Base-by-base conservation (phyloP, 1,140 invertebrate species). In the Ceratina calcarata region DNA sequence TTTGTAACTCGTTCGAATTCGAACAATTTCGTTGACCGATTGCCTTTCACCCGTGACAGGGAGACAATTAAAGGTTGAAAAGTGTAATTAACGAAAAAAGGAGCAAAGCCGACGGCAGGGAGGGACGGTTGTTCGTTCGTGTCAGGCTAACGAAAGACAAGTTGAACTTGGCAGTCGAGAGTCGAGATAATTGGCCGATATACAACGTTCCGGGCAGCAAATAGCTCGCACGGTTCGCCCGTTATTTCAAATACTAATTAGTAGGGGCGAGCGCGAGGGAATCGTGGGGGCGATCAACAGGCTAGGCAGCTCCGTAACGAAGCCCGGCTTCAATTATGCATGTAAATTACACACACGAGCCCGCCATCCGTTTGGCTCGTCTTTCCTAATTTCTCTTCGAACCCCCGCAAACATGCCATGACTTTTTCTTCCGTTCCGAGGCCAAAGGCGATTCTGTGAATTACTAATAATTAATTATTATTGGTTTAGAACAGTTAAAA, bases 231-330 rank as follows among this genome's bases (percentile, higher is more conserved):
- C 45, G 45, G 51, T 45, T 27, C 60, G 53, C 58, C 68, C 45
- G 62, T 61, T 69, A 73, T 82, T 82, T 79, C 69, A 73, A 84
- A 72, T 80, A 83, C 81, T 76, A 76, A 84, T 83, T 83, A 82
- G 81, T 32, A 64, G 58, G 58, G 70, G 58, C 69, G 60, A 70
- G 76, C 55, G 66, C 61, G 72, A 80, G 72, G 49, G 81, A 85
- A 83, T 77, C 64, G 77, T 64, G 45, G 64, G 37, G 58, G 70
- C 73, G 68, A 85, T 85, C 83, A 83, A 85, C 81, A 76, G 77
- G 81, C 75, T 66, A 55, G 71, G 73, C 61, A 67, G 79, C 51
- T 76, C 80, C 67, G 83, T 83, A 73, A 83, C 83, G 78, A 85
- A 83, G 62, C 61, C 37, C 66, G 15, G 20, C 68, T 60, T 77